These are phyloP conservation scores for Margarornis squamiger DNA, from an alignment of 2,797 vertebrate genomes.

Conservation along the genomic window DNA sequence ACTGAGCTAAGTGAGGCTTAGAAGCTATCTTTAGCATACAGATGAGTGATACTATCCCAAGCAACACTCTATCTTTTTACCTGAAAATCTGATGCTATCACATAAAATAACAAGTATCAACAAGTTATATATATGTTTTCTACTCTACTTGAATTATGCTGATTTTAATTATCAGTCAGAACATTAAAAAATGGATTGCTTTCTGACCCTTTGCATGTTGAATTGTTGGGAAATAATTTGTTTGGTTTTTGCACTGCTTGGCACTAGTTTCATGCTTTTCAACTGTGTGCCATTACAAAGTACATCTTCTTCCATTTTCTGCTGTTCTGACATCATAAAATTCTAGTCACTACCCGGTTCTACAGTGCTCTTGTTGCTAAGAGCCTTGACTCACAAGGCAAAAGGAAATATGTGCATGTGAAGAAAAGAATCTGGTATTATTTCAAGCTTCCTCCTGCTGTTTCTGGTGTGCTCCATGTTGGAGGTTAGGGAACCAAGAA, in stretches of 20 bases:
- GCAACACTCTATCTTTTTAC: neutral
- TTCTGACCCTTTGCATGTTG: neutral
- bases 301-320: slow-evolving; percentile 32
- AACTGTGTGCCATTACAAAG: neutral
- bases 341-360: slow-evolving; percentile 13
- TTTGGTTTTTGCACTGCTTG: slow-evolving; percentile 16
- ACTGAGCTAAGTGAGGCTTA: neutral
- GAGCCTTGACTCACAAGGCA: neutral
- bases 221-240: slow-evolving; percentile 1
- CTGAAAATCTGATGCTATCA: neutral
- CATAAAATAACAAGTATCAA: neutral
- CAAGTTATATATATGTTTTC: neutral
- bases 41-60: neutral
- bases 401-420: neutral
- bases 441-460: neutral
- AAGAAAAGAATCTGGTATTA: neutral
- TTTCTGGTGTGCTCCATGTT: neutral
- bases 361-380: slow-evolving; percentile 18
- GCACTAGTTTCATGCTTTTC: neutral
- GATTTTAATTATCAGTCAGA: neutral
- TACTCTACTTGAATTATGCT: neutral
- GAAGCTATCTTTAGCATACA: slow-evolving; percentile 15
- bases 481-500: neutral
- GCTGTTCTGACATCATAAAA: slow-evolving; percentile 24
- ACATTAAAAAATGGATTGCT: neutral